phyloP scores from a whole-genome alignment of 2,888 invertebrate species.

The Trissoscelio sp. region DNA sequence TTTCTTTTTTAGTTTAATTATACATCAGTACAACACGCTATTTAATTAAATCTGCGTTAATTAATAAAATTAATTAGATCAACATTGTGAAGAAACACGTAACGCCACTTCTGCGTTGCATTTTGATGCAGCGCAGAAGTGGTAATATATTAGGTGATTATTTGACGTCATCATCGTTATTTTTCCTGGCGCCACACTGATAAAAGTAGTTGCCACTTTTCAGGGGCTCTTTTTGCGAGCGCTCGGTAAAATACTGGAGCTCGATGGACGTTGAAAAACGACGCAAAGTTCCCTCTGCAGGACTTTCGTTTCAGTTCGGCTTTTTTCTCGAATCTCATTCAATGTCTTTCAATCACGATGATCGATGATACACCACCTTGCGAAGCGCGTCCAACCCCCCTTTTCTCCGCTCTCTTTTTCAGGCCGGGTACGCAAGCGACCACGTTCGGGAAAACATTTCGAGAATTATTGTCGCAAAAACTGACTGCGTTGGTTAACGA shows the following conservation, averaged over 20 bases:
- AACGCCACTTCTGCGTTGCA: constrained; percentile 3
- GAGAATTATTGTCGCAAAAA: constrained; percentile 50
- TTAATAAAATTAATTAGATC: constrained; percentile 18
- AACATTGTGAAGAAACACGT: constrained; percentile 8
- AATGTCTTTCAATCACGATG: constrained; percentile 80
- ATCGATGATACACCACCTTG: constrained; percentile 75
- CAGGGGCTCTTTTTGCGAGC: constrained; percentile 69
- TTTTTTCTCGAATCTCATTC: constrained; percentile 75
- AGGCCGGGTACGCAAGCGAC: constrained; percentile 26
- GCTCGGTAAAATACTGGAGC: constrained; percentile 68
- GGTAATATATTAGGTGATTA: constrained; percentile 70
- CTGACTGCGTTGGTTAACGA: constrained; percentile 30
- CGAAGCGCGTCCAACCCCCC: constrained; percentile 59
- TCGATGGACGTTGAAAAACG: constrained; percentile 71
- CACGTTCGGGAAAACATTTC: constrained; percentile 51
- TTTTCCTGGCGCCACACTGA: constrained; percentile 68
- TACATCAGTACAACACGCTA: not conserved
- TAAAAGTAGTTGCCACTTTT: constrained; percentile 71
- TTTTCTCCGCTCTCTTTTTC: constrained; percentile 40
- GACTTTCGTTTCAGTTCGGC: constrained; percentile 67
- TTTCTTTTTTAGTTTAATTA: too few species aligned
- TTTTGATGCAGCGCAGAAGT: constrained; percentile 53
- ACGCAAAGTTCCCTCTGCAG: constrained; percentile 67
- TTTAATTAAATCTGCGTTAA: not conserved
- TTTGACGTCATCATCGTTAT: constrained; percentile 71